Base-by-base conservation (phyloP, 1,140 invertebrate genomes). In the Micrasema minimum region DNA sequence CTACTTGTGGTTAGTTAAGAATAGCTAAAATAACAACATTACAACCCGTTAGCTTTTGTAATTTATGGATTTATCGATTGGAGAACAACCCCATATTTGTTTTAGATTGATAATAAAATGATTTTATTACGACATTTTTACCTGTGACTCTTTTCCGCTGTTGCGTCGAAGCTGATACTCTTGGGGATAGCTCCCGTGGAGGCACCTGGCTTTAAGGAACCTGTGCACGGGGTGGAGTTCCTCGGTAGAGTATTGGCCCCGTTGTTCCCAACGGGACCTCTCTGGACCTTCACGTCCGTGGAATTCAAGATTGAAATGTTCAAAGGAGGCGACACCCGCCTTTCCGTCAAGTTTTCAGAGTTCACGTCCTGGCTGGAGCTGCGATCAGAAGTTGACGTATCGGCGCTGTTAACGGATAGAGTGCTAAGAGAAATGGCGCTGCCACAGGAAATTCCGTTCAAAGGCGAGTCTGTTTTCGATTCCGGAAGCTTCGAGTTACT, bases 121-220 rank as follows among this genome's bases (percentile, higher is more conserved):
- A n/a, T n/a, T n/a, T n/a, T n/a, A n/a, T n/a, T n/a, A n/a, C n/a
- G n/a, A n/a, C n/a, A n/a, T n/a, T n/a, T n/a, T 41, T 26, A 85
- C 83, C 90, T 90, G 75, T 92, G 91, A 1, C 90, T 88, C 71
- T 93, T 90, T 77, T 96, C 93, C 0, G 93, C 93, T 2, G 92
- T 94, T 80, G 94, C 93, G 83, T 96, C 94, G 78, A 96, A 96
- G 77, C 92, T 95, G 72, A 96, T 96, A 76, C 93, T 95, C 82
- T 96, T 96, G 6, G 93, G 93, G 78, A 96, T 96, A 0, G 93
- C 92, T 5, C 93, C 93, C 0, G 92, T 93, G 0, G 91, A 91
- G 11, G 85, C 83, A 11, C 78, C 83, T 0, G 85, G 83, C 78
- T 90, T 92, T 6, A 79, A 74, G 18, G 48, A 66, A 16, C 45